Percentiles rank a stretch among this genome's conserved stretches.
Evolutionary conservation across 2,888 invertebrate genomes (phyloP).

Genomic region (Cloeon dipterum): DNA sequence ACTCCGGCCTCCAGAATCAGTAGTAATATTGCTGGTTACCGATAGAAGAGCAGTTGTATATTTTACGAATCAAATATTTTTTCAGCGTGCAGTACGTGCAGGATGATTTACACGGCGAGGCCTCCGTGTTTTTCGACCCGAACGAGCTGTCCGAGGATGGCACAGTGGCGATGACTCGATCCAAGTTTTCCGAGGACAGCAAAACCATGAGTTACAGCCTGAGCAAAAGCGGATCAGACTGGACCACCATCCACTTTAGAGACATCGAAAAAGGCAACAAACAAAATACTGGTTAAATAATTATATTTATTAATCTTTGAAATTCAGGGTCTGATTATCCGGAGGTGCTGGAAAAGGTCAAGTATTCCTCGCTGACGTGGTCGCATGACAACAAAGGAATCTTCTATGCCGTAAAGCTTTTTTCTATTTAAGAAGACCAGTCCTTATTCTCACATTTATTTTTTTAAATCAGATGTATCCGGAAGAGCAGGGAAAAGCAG

Average conservation of each 20-base stretch:
- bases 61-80: conserved; percentile 6
- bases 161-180: conserved; percentile 52
- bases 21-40: conserved; percentile 28
- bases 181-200: conserved; percentile 75
- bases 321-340: conserved; percentile 50
- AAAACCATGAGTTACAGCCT: conserved; percentile 74
- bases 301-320: conserved; percentile 4
- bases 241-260: conserved; percentile 74
- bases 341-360: conserved; percentile 76
- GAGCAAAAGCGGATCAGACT: conserved; percentile 86
- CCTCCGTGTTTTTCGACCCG: conserved; percentile 81
- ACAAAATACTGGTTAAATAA: conserved; percentile 14
- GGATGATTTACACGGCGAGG: conserved; percentile 49
- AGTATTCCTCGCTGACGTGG: conserved; percentile 83
- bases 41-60: background rate
- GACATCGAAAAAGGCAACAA: conserved; percentile 40
- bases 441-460: conserved; percentile 14
- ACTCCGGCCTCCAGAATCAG: conserved; percentile 92
- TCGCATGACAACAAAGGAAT: conserved; percentile 85
- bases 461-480: conserved; percentile 66
- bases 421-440: background rate
- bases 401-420: conserved; percentile 59
- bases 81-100: conserved; percentile 75
- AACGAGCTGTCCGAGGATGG: conserved; percentile 82
- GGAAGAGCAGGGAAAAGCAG: conserved; percentile 57